Base-by-base conservation (phyloP, 2,113 vertebrate genomes). In the Agapornis roseicollis region DNA sequence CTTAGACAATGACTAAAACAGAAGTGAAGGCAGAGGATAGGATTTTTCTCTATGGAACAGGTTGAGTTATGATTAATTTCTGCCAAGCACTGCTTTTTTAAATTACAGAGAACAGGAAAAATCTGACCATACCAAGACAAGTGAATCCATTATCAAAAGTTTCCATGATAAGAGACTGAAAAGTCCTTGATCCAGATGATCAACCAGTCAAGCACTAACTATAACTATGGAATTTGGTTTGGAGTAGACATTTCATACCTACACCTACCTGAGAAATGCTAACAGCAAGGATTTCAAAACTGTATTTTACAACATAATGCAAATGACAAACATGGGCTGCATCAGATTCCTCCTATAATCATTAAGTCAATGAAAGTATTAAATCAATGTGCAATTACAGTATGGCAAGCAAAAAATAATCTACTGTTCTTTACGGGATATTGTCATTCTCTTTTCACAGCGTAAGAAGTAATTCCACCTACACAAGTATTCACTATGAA, bases 101-200 rank as follows among this genome's bases (percentile, higher is more conserved):
- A 84, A 46, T 72, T 64, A 88, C 27, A 90, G 41, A 22, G 18
- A 74, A 50, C 16, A 83, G 73, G 90, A 96, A 96, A 96, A 95
- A 68, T 64, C 41, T 88, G 39, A 86, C 76, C 61, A 68, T n/a
- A 84, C 9, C 53, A 94, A 78, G 49, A 68, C 88, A 95, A 88
- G 41, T n/a, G 31, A 65, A 73, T 61, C 65, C 64, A 61, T 60
- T 61, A 76, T 23, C 88, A 42, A 78, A 83, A 63, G 64, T 93
- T 85, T 86, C 33, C 56, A 58, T 35, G 56, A 35, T 58, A 33
- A 58, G 22, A 58, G n/a, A 58, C 33, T 35, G 33, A 58, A 24
- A 35, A 58, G 22, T 24, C 33, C 22, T 35, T 58, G 33, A 58
- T 35, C 56, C 9, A 4, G 22, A 58, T 58, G 56, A 58, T n/a